Conservation (phyloP, 2,113 vertebrate species). For the Colistium nudipinnis region DNA sequence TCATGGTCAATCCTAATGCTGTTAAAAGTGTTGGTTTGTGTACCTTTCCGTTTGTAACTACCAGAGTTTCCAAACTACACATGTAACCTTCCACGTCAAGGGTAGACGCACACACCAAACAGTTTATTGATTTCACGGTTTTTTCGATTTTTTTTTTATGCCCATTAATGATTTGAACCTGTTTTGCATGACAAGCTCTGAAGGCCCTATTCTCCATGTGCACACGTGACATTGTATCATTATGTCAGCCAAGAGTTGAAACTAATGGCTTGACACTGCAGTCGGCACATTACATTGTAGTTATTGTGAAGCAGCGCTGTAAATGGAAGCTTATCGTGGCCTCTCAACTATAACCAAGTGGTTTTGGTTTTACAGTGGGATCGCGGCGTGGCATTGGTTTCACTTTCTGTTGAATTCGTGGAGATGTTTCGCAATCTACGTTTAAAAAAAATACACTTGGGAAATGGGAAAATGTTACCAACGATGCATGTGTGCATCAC, state of each 20-base stretch:
- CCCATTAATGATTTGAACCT: not conserved
- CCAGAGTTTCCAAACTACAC: not conserved
- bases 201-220: not conserved
- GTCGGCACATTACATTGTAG: not conserved
- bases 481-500: not conserved
- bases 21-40: conserved; percentile 7
- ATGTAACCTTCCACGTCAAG: not conserved
- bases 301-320: not conserved
- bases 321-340: not conserved
- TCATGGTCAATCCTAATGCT: conserved; percentile 32
- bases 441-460: not conserved
- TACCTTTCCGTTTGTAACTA: not conserved
- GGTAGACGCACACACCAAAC: not conserved
- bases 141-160: too few species aligned
- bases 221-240: not conserved
- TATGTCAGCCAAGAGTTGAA: not conserved
- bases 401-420: not conserved
- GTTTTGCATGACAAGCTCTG: not conserved
- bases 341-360: not conserved
- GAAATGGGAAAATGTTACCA: not conserved
- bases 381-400: not conserved
- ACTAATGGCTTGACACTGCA: not conserved
- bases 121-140: not conserved
- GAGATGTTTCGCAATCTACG: not conserved
- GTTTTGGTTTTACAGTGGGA: not conserved